A percentile compares a stretch with the other conserved stretches of the same genome.
These are phyloP conservation scores for Cistogaster globosa DNA, from an alignment of 2,888 invertebrate species.

Conservation along the genomic window DNA sequence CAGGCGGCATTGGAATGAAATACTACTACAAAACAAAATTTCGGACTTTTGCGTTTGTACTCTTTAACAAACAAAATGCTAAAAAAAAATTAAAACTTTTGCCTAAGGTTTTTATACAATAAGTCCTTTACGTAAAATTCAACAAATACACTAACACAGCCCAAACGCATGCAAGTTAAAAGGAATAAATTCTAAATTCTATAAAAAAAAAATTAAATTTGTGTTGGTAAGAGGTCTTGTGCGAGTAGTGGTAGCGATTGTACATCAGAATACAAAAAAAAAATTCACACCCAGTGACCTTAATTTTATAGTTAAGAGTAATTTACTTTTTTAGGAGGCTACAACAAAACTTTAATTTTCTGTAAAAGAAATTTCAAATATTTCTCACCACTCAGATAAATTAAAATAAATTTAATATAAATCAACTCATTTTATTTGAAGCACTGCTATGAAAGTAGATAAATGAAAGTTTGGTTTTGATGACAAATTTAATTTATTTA, in stretches of 20 bases:
- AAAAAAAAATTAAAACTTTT: slow-evolving; percentile 68
- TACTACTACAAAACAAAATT: slow-evolving; percentile 29
- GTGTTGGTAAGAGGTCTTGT: neutral
- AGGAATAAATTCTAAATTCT: slow-evolving; percentile 62
- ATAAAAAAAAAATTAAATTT: slow-evolving; percentile 26
- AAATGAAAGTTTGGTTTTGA: slow-evolving; percentile 23
- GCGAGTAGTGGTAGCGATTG: slow-evolving; percentile 11
- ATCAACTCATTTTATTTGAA: neutral
- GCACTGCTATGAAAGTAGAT: neutral
- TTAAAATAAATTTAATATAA: slow-evolving; percentile 45
- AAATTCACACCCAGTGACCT: slow-evolving; percentile 70
- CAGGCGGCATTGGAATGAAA: slow-evolving; percentile 75
- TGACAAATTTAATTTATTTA: slow-evolving; percentile 49
- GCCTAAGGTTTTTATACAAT: slow-evolving; percentile 31
- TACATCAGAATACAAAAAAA: slow-evolving; percentile 5
- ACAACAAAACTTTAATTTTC: slow-evolving; percentile 14
- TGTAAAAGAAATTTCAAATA: slow-evolving; percentile 38
- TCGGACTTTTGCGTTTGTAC: slow-evolving; percentile 43
- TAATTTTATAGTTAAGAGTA: slow-evolving; percentile 67
- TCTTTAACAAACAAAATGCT: slow-evolving; percentile 45
- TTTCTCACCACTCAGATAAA: slow-evolving; percentile 1
- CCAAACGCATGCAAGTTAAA: slow-evolving; percentile 3
- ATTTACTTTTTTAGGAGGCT: slow-evolving; percentile 27
- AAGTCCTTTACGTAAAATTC: slow-evolving; percentile 38
- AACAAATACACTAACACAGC: slow-evolving; percentile 21